These are phyloP conservation scores for Lissocephala sabroskyi DNA, from an alignment of 2,888 invertebrate species.

Conservation along the genomic window DNA sequence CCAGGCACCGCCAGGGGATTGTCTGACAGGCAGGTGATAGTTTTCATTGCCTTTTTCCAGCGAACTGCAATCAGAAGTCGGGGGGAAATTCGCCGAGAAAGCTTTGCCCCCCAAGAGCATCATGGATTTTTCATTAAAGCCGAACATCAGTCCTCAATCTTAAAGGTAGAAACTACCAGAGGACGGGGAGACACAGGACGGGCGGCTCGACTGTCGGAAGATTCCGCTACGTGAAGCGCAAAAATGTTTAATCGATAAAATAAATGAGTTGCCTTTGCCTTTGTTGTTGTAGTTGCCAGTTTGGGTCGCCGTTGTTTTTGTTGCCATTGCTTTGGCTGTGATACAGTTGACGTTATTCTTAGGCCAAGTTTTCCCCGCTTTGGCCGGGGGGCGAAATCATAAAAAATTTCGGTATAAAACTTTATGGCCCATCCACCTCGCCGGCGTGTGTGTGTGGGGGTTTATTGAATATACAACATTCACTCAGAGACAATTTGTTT, in stretches of 20 bases:
- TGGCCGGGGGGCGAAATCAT: constrained; percentile 38
- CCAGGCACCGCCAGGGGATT: no score
- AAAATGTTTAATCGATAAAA: constrained; percentile 71
- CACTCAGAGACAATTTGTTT: no score
- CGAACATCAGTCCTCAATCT: no score
- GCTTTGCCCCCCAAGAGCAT: constrained; percentile 27
- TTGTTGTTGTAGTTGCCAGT: constrained; percentile 15
- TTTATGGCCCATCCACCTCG: no score
- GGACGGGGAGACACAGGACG: no score
- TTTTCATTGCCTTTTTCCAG: constrained; percentile 24
- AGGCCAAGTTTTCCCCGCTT: constrained; percentile 38
- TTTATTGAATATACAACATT: no score
- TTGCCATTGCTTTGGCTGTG: constrained; percentile 17
- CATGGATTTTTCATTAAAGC: no score
- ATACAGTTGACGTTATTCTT: constrained; percentile 57
- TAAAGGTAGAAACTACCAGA: no score
- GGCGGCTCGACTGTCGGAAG: constrained; percentile 16
- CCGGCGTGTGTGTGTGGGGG: no score
- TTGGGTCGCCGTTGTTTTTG: constrained; percentile 18
- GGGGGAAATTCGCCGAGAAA: neutral
- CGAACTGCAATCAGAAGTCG: constrained; percentile 13
- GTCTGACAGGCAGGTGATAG: constrained; percentile 46
- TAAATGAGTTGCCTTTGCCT: constrained; percentile 61
- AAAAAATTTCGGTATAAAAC: constrained; percentile 23
- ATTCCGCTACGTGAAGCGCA: constrained; percentile 65